Evolutionary conservation across 2,113 vertebrate species (phyloP).

Genomic region (Cathartes aura): DNA sequence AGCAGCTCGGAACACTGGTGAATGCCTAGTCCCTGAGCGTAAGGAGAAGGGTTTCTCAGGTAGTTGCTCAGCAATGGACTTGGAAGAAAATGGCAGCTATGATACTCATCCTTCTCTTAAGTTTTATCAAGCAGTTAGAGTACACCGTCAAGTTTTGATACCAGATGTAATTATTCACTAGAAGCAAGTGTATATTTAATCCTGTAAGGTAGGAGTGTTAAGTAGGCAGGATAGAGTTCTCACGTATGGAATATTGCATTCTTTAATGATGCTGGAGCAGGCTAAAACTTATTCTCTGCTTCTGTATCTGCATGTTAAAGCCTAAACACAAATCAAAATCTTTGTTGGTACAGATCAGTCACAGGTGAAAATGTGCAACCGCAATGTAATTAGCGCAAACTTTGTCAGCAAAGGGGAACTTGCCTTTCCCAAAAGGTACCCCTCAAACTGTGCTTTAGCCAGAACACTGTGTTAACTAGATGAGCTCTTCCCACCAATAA

Average conservation of each 20-base stretch:
- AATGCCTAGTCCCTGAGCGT: neutral
- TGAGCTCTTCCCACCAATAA: neutral
- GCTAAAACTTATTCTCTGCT: neutral
- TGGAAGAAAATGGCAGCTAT: neutral
- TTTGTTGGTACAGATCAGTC: neutral
- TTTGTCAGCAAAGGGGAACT: neutral
- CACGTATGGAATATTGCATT: neutral
- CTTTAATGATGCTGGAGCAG: neutral
- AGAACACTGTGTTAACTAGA: neutral
- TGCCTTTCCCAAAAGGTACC: neutral
- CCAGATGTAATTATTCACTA: neutral
- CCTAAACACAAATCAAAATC: neutral
- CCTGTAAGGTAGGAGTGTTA: neutral
- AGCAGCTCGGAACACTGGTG: neutral
- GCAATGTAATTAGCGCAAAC: neutral
- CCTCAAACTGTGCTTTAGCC: neutral
- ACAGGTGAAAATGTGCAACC: neutral
- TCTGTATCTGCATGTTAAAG: neutral
- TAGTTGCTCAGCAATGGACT: neutral
- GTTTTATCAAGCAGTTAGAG: neutral
- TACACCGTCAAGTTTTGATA: neutral
- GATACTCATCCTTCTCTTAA: neutral
- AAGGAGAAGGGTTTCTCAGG: neutral
- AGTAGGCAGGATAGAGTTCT: neutral
- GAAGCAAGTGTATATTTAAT: neutral